Evolutionary conservation across 2,888 invertebrate species (phyloP), one percentile per base, ranked within the genome.

Genomic region (Melieria picta): DNA sequence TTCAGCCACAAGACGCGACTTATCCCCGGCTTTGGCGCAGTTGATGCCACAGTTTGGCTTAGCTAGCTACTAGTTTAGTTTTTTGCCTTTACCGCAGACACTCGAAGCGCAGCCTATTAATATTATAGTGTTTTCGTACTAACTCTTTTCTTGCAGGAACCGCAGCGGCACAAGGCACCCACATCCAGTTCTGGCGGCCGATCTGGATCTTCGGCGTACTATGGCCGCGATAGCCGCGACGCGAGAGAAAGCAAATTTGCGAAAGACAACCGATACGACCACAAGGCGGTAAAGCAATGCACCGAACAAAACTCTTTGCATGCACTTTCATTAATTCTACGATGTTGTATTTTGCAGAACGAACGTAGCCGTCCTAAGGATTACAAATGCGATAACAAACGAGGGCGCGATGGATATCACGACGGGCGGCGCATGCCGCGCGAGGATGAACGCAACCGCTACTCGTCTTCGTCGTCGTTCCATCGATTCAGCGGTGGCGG

Each of bases 131-230:
- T 77, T 75, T 66, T 73, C 74, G 67, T 69, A 76, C 74, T 75
- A 76, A 75, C 57, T 70, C 76, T 76, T 77, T n/a, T 72, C 45
- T 78, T 77, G 46, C 75, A 78, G 77, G 75, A 70, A 13, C 64
- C 72, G 9, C 58, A 45, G 13, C 75, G 71, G 65, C 74, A 77
- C 62, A 77, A 74, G 72, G 46, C 65, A 5, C 65, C 69, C 52
- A 43, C 67, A 11, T 63, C 30, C 48, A 52, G 65, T 10, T 60
- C 16, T 30, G 50, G 55, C 42, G 66, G 67, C 55, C 65, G 69
- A n/a, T 56, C 66, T 10, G 46, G 42, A 45, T 52, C 68, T n/a
- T 65, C 65, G 13, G 4, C 63, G 47, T 47, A 69, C 7, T 61
- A 65, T 13, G 64, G 61, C 60, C 73, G 72, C 42, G 73, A 75